These are phyloP conservation scores for Myrmecophaga tridactyla DNA, from an alignment of 2,113 vertebrate species.

Conservation along the genomic window DNA sequence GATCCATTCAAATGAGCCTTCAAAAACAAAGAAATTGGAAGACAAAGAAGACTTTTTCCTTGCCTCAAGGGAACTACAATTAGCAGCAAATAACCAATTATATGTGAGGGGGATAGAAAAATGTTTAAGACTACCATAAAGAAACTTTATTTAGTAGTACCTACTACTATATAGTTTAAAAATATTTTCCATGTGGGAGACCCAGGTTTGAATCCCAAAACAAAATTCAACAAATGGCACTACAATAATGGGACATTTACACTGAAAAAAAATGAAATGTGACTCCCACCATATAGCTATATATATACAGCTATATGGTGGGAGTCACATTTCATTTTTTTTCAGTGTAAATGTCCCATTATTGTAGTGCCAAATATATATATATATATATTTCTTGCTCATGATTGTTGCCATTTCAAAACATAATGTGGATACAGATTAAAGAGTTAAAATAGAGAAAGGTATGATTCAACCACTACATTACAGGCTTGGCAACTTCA, in stretches of 20 bases:
- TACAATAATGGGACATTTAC: no score
- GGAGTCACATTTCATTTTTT: no score
- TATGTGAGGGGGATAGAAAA: background rate
- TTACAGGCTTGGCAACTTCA: conserved; percentile 74
- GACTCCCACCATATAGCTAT: no score
- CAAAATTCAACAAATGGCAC: no score
- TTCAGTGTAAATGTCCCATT: no score
- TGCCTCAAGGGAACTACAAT: background rate
- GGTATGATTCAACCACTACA: conserved; percentile 73
- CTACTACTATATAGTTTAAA: background rate
- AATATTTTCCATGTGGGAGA: no score
- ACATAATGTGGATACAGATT: conserved; percentile 23
- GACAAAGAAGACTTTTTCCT: background rate
- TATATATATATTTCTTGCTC: background rate
- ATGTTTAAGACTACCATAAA: background rate
- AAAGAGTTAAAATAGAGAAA: conserved; percentile 50
- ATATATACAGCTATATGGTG: no score
- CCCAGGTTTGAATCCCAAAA: no score
- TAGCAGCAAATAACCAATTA: background rate
- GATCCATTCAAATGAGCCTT: background rate
- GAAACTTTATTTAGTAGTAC: background rate
- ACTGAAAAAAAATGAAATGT: no score
- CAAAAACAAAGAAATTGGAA: background rate
- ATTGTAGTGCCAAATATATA: no score
- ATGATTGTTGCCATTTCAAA: conserved; percentile 28